Evolutionary conservation across 2,888 invertebrate genomes (phyloP), one percentile per base, ranked within the genome.

Genomic region (Hypsopygia costalis): DNA sequence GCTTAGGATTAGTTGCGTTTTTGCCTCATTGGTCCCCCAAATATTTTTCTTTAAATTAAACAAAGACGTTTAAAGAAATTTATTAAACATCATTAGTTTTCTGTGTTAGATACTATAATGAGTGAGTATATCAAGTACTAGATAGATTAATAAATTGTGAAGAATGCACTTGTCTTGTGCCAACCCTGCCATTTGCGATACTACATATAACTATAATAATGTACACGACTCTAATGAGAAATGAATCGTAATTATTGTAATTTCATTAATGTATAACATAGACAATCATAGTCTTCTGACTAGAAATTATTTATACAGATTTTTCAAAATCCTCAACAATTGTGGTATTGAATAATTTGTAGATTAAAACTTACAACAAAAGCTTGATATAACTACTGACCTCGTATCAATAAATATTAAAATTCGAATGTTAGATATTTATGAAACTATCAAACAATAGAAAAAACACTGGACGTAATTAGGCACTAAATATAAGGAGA

Each of bases 341-440:
- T 74, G 73, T 76, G 76, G 65, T 67, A 55, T 56, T 55, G 66
- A 63, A 67, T 60, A 56, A 63, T 62, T 65, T 65, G 64, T 68
- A 64, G 56, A 61, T 56, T 58, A 60, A 63, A 70, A 66, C 65
- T 71, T 78, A 79, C 58, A 65, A 62, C 67, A 70, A 69, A 69
- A 63, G 67, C 55, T 59, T 69, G 62, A 69, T 79, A 78, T 55
- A 66, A 58, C 76, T 83, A 85, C 83, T 87, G 85, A 85, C 85
- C 85, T 77, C 77, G 72, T 81, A 81, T 80, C 71, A 81, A 85
- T 82, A 83, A 82, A 82, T 82, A 82, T 77, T 77, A 76, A 67
- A 73, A 76, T 73, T 77, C 69, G 72, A 76, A 78, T 74, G 72
- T 75, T 73, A 76, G 62, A 75, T 70, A 69, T 62, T 63, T 64